These are phyloP conservation scores for Toxotes jaculatrix DNA, from an alignment of 2,113 vertebrate species.

Conservation along the genomic window DNA sequence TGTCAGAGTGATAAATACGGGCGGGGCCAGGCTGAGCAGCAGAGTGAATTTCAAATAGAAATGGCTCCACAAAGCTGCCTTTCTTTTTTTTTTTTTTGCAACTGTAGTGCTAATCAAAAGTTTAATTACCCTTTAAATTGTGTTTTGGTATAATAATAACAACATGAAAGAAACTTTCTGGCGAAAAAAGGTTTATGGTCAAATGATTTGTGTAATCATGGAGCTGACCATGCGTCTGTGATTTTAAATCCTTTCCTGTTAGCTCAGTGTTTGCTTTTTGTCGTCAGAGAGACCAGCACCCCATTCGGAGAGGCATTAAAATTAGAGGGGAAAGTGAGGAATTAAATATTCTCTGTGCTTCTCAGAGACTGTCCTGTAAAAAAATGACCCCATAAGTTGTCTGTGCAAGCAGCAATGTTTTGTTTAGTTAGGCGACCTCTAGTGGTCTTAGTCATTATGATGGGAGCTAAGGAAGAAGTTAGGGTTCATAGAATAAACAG, in stretches of 20 bases:
- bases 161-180: not conserved
- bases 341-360: not conserved
- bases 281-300: not conserved
- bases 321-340: not conserved
- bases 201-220: not conserved
- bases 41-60: not conserved
- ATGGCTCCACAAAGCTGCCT: not conserved
- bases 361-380: not conserved
- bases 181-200: not conserved
- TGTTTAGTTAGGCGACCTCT: too few species aligned
- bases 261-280: too few species aligned
- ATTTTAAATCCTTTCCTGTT: not conserved
- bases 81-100: not conserved
- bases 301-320: not conserved
- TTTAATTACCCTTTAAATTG: slow-evolving; percentile 1
- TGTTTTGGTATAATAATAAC: not conserved
- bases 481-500: too few species aligned
- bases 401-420: too few species aligned
- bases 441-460: too few species aligned
- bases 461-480: too few species aligned
- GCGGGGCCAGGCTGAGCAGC: not conserved
- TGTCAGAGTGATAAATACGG: slow-evolving; percentile 44
- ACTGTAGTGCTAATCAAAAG: not conserved
- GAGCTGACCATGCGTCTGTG: not conserved
- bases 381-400: too few species aligned